Conservation (phyloP, 2,797 vertebrate genomes). For the Cryptoblepharus egeriae region DNA sequence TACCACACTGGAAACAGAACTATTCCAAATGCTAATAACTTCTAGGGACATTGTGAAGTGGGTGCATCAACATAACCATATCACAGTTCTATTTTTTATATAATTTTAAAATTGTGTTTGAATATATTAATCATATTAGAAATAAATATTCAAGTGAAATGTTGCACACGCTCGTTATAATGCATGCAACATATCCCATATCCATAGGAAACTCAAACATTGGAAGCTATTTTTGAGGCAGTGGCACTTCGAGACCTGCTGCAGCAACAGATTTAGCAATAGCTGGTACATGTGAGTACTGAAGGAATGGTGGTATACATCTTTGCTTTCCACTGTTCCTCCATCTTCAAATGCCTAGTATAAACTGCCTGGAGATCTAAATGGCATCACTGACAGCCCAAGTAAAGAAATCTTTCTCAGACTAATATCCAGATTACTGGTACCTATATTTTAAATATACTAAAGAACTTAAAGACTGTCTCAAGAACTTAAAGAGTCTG, state of each 20-base stretch:
- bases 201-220: background rate
- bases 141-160: background rate
- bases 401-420: background rate
- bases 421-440: background rate
- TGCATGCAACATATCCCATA: background rate
- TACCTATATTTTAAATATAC: background rate
- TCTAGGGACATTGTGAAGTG: background rate
- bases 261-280: background rate
- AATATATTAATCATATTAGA: constrained; percentile 26
- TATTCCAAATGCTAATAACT: background rate
- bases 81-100: constrained; percentile 16
- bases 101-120: background rate
- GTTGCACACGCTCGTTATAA: background rate
- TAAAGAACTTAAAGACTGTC: too few relatives aligned
- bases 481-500: background rate
- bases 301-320: background rate
- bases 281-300: background rate
- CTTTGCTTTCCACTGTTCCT: background rate
- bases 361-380: background rate
- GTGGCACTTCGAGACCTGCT: background rate
- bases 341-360: background rate
- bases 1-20: background rate
- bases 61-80: background rate
- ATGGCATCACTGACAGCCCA: background rate
- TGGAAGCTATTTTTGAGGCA: background rate